phyloP scores from a whole-genome alignment of 2,888 invertebrate genomes.

The Agrotis puta region DNA sequence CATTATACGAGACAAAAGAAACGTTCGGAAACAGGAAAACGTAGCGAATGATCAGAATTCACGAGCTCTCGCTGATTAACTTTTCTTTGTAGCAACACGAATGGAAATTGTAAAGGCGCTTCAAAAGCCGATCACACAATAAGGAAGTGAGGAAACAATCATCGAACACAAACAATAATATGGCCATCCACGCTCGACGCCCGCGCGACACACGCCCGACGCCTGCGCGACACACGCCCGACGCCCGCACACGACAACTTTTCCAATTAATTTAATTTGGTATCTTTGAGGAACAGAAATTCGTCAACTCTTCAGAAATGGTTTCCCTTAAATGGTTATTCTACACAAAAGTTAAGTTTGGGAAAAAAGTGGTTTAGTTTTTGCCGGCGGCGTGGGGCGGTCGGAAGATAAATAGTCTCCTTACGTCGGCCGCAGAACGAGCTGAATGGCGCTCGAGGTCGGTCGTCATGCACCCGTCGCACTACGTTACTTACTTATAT shows the following conservation, averaged over 20 bases:
- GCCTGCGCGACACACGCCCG: conserved; percentile 31
- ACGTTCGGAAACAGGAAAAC: conserved; percentile 59
- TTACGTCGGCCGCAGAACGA: conserved; percentile 67
- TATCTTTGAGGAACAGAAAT: conserved; percentile 51
- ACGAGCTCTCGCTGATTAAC: conserved; percentile 62
- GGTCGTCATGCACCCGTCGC: conserved; percentile 39
- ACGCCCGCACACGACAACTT: conserved; percentile 64
- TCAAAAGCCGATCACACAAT: conserved; percentile 67
- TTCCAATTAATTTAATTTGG: conserved; percentile 66
- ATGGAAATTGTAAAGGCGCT: conserved; percentile 62
- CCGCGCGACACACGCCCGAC: conserved; percentile 35
- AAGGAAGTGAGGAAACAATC: conserved; percentile 66
- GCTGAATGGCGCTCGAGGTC: conserved; percentile 50
- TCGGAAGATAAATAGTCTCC: conserved; percentile 72
- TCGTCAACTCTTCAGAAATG: conserved; percentile 60
- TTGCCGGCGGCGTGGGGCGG: conserved; percentile 60
- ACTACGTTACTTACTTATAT: conserved; percentile 17
- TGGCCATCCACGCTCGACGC: conserved; percentile 39
- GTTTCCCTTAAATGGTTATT: conserved; percentile 63
- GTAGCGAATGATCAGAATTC: conserved; percentile 62
- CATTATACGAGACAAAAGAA: conserved; percentile 55
- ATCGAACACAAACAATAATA: conserved; percentile 63
- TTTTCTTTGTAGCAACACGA: conserved; percentile 66
- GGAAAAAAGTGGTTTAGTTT: conserved; percentile 70
- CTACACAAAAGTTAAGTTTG: conserved; percentile 67